Evolutionary conservation across 2,797 vertebrate genomes (phyloP).

Genomic region (Amniataba percoides): DNA sequence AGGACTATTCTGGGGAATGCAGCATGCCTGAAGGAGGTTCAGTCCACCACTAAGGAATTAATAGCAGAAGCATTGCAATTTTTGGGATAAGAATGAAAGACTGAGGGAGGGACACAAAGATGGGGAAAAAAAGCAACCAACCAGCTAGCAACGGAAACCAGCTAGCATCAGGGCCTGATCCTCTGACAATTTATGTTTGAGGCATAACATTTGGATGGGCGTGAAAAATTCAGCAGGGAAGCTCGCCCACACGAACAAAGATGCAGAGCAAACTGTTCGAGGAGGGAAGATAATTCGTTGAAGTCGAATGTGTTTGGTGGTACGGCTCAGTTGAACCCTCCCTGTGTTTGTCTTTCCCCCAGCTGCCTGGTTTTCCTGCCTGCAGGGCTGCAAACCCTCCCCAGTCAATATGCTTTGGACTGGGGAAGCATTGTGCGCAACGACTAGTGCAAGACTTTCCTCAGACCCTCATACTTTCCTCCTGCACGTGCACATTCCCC

Average conservation of each 20-base stretch:
- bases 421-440: constrained; percentile 59
- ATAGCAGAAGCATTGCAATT: constrained; percentile 59
- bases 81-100: constrained; percentile 71
- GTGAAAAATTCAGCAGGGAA: constrained; percentile 57
- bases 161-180: constrained; percentile 52
- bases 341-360: constrained; percentile 67
- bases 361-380: constrained; percentile 43
- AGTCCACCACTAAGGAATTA: constrained; percentile 60
- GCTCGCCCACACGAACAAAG: constrained; percentile 42
- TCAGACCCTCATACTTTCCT: constrained; percentile 36
- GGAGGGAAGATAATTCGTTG: constrained; percentile 24
- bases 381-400: constrained; percentile 44
- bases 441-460: constrained; percentile 8
- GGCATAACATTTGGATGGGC: constrained; percentile 50
- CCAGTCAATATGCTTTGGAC: constrained; percentile 41
- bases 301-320: constrained; percentile 52
- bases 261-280: constrained; percentile 39
- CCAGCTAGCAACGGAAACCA: constrained; percentile 30
- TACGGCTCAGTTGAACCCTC: constrained; percentile 19
- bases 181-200: constrained; percentile 58
- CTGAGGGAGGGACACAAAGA: constrained; percentile 57
- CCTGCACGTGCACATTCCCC: constrained; percentile 46
- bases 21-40: constrained; percentile 57
- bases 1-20: constrained; percentile 61
- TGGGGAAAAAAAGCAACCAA: constrained; percentile 43